Conservation (phyloP, 1,140 invertebrate species). For the Trachelipus rathkii region DNA sequence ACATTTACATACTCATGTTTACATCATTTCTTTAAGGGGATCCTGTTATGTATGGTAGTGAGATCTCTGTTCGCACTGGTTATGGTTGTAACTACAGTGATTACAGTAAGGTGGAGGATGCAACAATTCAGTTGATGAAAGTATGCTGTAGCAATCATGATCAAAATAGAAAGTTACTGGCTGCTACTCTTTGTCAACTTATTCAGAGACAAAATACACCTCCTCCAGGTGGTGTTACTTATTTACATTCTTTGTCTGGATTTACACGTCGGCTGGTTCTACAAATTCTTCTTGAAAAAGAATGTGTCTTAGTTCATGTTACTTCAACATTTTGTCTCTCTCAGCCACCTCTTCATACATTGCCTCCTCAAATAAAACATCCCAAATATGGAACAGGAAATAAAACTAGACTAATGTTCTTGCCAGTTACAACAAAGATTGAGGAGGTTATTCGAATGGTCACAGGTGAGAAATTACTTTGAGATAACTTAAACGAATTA, state of each 20-base stretch:
- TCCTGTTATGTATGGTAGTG: constrained; percentile 37
- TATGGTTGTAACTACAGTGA: constrained; percentile 34
- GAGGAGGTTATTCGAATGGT: constrained; percentile 58
- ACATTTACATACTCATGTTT: background rate
- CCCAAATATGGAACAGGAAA: constrained; percentile 39
- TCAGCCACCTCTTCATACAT: constrained; percentile 28
- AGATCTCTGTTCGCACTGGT: constrained; percentile 30
- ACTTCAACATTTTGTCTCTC: constrained; percentile 22
- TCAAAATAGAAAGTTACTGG: constrained; percentile 74
- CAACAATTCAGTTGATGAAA: constrained; percentile 52
- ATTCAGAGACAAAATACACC: constrained; percentile 62
- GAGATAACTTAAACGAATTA: no score
- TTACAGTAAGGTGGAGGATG: constrained; percentile 50
- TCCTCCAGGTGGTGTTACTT: constrained; percentile 56
- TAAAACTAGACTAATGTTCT: constrained; percentile 58
- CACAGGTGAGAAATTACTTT: constrained; percentile 52
- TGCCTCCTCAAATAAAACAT: constrained; percentile 36
- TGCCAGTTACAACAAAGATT: constrained; percentile 69
- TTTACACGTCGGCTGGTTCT: constrained; percentile 80
- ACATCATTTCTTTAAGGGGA: constrained; percentile 25
- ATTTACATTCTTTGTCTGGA: constrained; percentile 68
- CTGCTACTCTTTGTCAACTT: constrained; percentile 69
- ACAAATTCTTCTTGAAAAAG: constrained; percentile 69
- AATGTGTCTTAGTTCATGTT: background rate
- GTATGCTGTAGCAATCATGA: constrained; percentile 77